Conservation (phyloP, 2,797 vertebrate genomes). For the Furcifer pardalis region DNA sequence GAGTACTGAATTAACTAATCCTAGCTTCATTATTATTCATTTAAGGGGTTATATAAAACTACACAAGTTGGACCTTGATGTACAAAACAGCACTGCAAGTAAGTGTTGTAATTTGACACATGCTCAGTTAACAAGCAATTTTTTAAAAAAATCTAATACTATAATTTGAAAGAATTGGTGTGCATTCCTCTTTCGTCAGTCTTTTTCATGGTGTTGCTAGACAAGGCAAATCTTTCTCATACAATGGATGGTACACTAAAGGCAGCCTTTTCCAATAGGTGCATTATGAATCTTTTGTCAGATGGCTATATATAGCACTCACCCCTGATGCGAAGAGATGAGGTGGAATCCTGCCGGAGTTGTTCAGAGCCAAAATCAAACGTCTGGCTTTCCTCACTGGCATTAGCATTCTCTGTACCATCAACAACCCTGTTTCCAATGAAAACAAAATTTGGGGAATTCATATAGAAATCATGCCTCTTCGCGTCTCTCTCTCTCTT, state of each 20-base stretch:
- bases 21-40: background rate
- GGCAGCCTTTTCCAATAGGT: conserved; percentile 6
- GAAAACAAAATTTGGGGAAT: conserved; percentile 36
- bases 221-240: background rate
- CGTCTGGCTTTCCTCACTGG: conserved; percentile 75
- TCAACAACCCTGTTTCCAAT: conserved; percentile 79
- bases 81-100: background rate
- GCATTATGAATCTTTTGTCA: conserved; percentile 29
- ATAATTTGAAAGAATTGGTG: background rate
- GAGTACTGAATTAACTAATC: background rate
- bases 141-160: no score
- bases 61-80: background rate
- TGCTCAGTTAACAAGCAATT: background rate
- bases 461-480: conserved; percentile 25
- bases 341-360: conserved; percentile 70
- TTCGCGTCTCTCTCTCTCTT: conserved; percentile 10
- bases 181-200: background rate
- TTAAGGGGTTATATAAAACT: background rate
- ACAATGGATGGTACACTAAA: conserved; percentile 14
- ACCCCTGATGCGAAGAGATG: conserved; percentile 76
- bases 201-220: background rate
- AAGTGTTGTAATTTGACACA: background rate
- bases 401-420: conserved; percentile 80
- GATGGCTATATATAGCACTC: conserved; percentile 33
- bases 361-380: conserved; percentile 81